These are phyloP conservation scores for Chromobotia macracanthus DNA, from an alignment of 2,797 vertebrate genomes.

Conservation along the genomic window DNA sequence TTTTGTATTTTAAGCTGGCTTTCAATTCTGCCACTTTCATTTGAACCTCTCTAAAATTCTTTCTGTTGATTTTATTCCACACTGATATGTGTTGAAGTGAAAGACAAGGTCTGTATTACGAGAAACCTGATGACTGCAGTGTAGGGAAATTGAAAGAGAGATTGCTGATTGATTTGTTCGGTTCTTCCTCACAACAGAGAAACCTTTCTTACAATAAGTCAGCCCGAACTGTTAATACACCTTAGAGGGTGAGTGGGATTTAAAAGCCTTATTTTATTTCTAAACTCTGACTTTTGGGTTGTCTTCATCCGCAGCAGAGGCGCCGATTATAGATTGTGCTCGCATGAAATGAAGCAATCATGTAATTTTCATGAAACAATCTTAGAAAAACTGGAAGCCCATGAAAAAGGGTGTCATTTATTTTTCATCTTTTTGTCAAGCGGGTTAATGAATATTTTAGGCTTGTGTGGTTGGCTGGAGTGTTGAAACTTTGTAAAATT, in stretches of 20 bases:
- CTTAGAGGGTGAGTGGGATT: slow-evolving; percentile 38
- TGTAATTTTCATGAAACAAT: slow-evolving; percentile 82
- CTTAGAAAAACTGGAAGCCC: slow-evolving; percentile 81
- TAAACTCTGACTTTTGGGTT: slow-evolving; percentile 43
- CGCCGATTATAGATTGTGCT: slow-evolving; percentile 72
- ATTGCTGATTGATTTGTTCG: slow-evolving; percentile 38
- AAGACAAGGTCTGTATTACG: not conserved
- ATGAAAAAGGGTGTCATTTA: slow-evolving; percentile 81
- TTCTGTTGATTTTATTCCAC: slow-evolving; percentile 21
- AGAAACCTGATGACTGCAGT: slow-evolving; percentile 27
- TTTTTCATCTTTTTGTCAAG: slow-evolving; percentile 85
- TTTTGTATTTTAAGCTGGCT: not conserved
- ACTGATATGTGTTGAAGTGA: slow-evolving; percentile 4
- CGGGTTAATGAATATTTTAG: slow-evolving; percentile 81
- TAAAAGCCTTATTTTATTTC: slow-evolving; percentile 44
- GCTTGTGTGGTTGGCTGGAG: slow-evolving; percentile 71
- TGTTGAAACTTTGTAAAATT: slow-evolving; percentile 80
- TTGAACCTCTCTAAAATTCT: not conserved
- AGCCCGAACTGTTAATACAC: slow-evolving; percentile 35
- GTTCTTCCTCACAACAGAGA: slow-evolving; percentile 14
- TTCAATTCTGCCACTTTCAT: not conserved
- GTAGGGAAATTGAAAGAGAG: slow-evolving; percentile 28
- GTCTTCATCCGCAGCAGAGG: slow-evolving; percentile 44
- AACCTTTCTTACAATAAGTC: slow-evolving; percentile 22
- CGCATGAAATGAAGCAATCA: slow-evolving; percentile 77